Evolutionary conservation across 2,797 vertebrate genomes (phyloP).

Genomic region (Pitangus sulphuratus): DNA sequence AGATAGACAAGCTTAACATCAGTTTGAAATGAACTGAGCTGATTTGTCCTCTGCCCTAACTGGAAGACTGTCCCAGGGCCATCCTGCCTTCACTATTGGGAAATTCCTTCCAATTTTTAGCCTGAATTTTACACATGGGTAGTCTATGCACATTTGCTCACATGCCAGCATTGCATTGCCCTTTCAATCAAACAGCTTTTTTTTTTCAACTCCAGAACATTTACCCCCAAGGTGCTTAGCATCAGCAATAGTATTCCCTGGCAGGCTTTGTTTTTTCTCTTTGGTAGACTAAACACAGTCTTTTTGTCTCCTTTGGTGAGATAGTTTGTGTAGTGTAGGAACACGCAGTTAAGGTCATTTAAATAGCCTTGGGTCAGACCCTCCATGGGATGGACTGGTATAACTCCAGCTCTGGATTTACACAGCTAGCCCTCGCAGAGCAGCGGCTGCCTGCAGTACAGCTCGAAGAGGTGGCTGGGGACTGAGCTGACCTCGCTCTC

Average conservation of each 20-base stretch:
- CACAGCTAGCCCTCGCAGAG: rapidly evolving
- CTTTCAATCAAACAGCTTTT: not conserved
- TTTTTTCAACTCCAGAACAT: not conserved
- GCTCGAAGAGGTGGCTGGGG: rapidly evolving
- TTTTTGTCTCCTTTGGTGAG: not conserved
- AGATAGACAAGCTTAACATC: not conserved
- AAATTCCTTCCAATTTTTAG: not conserved
- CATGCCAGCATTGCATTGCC: not conserved
- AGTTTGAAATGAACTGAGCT: not conserved
- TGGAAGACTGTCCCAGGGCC: not conserved
- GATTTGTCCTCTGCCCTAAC: not conserved
- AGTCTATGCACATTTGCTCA: not conserved
- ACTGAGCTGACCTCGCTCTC: not conserved
- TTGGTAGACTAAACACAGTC: not conserved
- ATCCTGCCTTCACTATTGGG: not conserved
- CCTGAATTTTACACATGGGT: not conserved
- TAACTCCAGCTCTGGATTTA: not conserved
- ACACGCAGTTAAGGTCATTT: not conserved
- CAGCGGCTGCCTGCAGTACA: rapidly evolving
- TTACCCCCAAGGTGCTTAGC: not conserved
- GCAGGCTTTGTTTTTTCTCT: not conserved
- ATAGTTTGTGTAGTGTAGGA: not conserved
- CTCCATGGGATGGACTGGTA: not conserved
- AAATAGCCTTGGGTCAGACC: not conserved
- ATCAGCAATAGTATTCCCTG: not conserved